Evolutionary conservation across 2,797 vertebrate genomes (phyloP), one percentile per base, ranked within the genome.

Genomic region (Sebastes melanostomus): DNA sequence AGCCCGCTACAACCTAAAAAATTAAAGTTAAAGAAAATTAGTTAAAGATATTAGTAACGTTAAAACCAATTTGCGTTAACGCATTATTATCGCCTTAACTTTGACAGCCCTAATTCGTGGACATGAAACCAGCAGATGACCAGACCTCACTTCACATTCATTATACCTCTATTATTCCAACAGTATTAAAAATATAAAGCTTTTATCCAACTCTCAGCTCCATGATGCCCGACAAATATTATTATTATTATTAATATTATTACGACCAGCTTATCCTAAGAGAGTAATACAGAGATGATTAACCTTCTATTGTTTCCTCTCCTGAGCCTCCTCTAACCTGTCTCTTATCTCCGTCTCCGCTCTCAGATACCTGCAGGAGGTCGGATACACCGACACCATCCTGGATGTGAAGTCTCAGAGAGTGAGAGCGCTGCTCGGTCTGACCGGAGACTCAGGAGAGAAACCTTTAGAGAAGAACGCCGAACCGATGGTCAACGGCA

Each of bases 351-450:
- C 71, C 14, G 3, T 20, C 30, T 32, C 46, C 3, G 14, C 11
- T 4, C 36, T 13, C 94, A 99, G 98, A 85, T 99, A 99, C 91
- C 95, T 99, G 3, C 97, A 98, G 93, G 98, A 99, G 92, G 98
- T 99, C 46, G 98, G 98, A 42, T 99, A 98, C 90, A 97, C 97
- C 0, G 98, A 98, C 90, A 96, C 98, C 0, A 97, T 99, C 93
- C 56, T 99, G 94, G 98, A 99, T 92, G 98, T 99, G 88, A 98
- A 97, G 87, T 97, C 97, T 54, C 98, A 97, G 93, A 94, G 97
- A 68, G 97, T 98, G 16, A 94, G 96, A 68, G 96, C 96, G 36
- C 94, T 99, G 87, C 86, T 99, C 82, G 97, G 97, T 52, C 94
- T 98, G 87, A 92, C 96, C 27, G 95, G 94, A 90, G 97, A 97